These are phyloP conservation scores for Phyllotreta cruciferae DNA, from an alignment of 2,888 invertebrate genomes.

Conservation along the genomic window DNA sequence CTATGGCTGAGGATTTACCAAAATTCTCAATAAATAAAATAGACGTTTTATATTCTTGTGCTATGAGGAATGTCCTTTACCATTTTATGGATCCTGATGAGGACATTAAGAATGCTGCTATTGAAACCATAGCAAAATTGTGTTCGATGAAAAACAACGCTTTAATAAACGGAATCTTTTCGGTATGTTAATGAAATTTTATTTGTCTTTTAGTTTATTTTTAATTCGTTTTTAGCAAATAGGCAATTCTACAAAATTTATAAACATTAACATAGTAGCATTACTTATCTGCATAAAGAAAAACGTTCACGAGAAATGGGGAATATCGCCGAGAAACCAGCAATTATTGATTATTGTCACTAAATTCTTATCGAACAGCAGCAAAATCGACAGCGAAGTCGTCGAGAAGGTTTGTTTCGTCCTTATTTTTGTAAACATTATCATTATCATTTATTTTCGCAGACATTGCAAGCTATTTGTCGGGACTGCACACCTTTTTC, in stretches of 20 bases:
- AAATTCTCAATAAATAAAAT: conserved; percentile 37
- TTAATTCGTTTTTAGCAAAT: conserved; percentile 28
- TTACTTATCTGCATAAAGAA: conserved; percentile 36
- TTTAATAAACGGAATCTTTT: conserved; percentile 38
- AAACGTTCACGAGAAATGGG: conserved; percentile 39
- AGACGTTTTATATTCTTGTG: conserved; percentile 39
- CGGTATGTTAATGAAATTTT: conserved; percentile 29
- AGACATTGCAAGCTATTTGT: conserved; percentile 40
- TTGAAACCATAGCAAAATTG: conserved; percentile 38
- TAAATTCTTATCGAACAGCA: conserved; percentile 36
- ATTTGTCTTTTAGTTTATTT: neutral
- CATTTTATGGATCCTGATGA: conserved; percentile 40
- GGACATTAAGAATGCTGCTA: conserved; percentile 35
- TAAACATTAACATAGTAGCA: conserved; percentile 32
- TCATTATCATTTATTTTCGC: conserved; percentile 16
- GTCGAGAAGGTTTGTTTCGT: conserved; percentile 32
- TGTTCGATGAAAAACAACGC: conserved; percentile 39
- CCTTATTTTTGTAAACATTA: conserved; percentile 5
- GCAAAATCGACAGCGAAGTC: conserved; percentile 32
- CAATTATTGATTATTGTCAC: conserved; percentile 41
- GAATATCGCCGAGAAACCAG: conserved; percentile 39
- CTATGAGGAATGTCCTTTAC: conserved; percentile 39
- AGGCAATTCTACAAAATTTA: conserved; percentile 38
- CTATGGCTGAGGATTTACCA: conserved; percentile 38
- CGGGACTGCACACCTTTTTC: conserved; percentile 44